Evolutionary conservation across 2,888 invertebrate genomes (phyloP), one percentile per base, ranked within the genome.

Genomic region (Epiperipatus broadwayi): DNA sequence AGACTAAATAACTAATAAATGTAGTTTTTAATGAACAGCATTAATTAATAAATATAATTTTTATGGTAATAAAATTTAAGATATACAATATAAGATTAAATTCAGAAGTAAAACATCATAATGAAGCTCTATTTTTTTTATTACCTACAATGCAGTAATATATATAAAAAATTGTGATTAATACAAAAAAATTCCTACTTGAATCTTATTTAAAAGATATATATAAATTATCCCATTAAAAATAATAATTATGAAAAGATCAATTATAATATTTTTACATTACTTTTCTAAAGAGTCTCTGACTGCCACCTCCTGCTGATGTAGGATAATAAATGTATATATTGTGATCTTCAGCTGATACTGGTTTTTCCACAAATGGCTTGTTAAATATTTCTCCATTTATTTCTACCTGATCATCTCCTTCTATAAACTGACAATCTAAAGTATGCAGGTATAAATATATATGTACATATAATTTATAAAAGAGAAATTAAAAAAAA

Each of bases 281-380:
- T 62, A 84, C 87, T 72, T 99, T 99, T 59, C 97, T 72, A 64
- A 99, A 99, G 27, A 99, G 68, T 47, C 93, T 69, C 57, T 97
- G 97, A 56, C 87, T 87, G 12, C 97, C 97, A 4, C 95, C 97
- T 4, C 69, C 97, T 2, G 95, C 97, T 2, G 87, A 85, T 10
- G 89, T 85, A 1, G 97, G 97, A 64, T 95, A 99, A 61, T 99
- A 99, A 51, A 99, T 97, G 58, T 93, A 93, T 56, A 97, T 91
- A 60, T 99, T 97, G 60, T 99, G 97, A 64, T 99, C 95, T 62
- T 99, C 97, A 0, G 97, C 97, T 16, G 89, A 89, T 5, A 99
- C 84, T 0, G 97, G 97, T 58, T 99, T 97, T 65, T 99, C 97
- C 15, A 99, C 97, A 64, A 97, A 97, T 0, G 97, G 97, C 56